These are phyloP conservation scores for Delphinus delphis DNA, from an alignment of 2,113 vertebrate species.

Conservation along the genomic window DNA sequence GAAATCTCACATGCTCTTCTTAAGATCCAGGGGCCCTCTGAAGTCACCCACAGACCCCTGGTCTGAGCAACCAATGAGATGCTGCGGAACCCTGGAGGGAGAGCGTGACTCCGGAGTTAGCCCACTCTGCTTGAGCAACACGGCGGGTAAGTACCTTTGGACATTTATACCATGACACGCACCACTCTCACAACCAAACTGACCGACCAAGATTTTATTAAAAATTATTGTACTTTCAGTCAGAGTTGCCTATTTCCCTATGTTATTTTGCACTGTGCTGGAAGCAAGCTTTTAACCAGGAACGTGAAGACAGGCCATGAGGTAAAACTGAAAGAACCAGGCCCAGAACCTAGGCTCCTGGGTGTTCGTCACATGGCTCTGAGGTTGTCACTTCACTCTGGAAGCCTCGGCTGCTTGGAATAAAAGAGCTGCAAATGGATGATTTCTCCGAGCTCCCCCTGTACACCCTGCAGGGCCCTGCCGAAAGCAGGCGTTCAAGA, in stretches of 20 bases:
- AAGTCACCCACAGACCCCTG: neutral
- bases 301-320: rapidly evolving
- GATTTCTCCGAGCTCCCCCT: neutral
- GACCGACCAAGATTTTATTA: neutral
- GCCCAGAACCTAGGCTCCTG: neutral
- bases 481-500: neutral
- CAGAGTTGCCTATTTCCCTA: rapidly evolving
- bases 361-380: neutral
- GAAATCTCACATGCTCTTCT: rapidly evolving
- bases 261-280: neutral
- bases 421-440: neutral
- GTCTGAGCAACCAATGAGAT: neutral
- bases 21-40: neutral
- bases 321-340: too few species aligned
- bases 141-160: rapidly evolving
- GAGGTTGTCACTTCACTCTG: too few species aligned
- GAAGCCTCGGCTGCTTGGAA: neutral
- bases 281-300: neutral
- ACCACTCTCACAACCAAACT: neutral
- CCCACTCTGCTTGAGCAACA: rapidly evolving
- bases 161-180: rapidly evolving
- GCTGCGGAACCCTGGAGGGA: neutral
- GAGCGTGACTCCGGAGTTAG: rapidly evolving
- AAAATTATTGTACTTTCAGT: rapidly evolving
- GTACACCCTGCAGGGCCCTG: rapidly evolving